phyloP scores from a whole-genome alignment of 2,797 vertebrate genomes.

The Gorsachius magnificus region DNA sequence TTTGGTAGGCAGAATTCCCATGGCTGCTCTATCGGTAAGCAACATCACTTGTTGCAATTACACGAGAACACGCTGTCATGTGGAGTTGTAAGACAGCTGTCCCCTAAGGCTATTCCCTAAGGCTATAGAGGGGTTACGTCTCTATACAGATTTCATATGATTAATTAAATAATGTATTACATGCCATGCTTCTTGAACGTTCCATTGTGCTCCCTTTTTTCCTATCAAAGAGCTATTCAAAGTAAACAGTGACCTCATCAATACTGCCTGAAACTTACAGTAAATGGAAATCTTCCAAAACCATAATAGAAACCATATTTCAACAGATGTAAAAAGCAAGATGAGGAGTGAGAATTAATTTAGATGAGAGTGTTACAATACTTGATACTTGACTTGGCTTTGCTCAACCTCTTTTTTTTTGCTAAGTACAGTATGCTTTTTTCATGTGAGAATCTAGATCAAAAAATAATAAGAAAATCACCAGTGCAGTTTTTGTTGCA shows the following conservation, averaged over 20 bases:
- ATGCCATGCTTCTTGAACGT: constrained; percentile 46
- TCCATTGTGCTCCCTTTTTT: constrained; percentile 53
- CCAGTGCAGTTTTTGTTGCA: not conserved
- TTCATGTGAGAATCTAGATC: not conserved
- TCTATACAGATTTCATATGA: constrained; percentile 8
- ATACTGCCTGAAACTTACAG: constrained; percentile 63
- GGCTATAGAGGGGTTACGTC: not conserved
- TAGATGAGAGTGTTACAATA: not conserved
- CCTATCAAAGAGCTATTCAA: constrained; percentile 67
- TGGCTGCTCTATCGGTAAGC: not conserved
- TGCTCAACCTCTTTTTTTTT: not conserved
- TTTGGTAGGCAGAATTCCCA: constrained; percentile 1
- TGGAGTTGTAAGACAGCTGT: not conserved
- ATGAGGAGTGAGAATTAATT: constrained; percentile 54
- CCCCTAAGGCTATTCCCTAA: not conserved
- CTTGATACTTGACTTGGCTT: constrained; percentile 1
- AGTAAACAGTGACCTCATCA: constrained; percentile 72
- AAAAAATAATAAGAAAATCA: not conserved
- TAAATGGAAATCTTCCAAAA: constrained; percentile 69
- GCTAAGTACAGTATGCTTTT: not conserved
- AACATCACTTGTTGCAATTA: not conserved
- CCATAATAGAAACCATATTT: constrained; percentile 66
- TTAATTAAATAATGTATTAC: constrained; percentile 54
- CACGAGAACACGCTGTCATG: not conserved
- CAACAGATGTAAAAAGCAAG: constrained; percentile 44